A percentile compares a stretch with the other conserved stretches of the same genome.
phyloP scores from a whole-genome alignment of 2,113 vertebrate genomes.

The Polypterus senegalus region DNA sequence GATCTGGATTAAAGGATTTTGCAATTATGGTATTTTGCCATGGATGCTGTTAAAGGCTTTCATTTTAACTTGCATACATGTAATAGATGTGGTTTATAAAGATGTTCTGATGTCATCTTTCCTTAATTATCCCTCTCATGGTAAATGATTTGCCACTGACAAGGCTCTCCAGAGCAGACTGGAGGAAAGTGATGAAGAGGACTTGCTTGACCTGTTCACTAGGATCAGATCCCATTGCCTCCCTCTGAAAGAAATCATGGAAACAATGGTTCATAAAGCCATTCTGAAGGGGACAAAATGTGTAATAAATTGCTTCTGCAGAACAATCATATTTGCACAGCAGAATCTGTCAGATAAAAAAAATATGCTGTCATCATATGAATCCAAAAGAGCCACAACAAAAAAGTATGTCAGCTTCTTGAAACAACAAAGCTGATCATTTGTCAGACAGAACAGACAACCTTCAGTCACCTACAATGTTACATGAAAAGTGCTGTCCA shows the following conservation, averaged over 20 bases:
- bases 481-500: constrained; percentile 16
- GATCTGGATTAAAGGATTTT: constrained; percentile 16
- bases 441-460: constrained; percentile 4
- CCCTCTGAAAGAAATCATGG: no score
- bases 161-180: no score
- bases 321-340: constrained; percentile 4
- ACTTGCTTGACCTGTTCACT: no score
- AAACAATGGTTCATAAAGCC: constrained; percentile 21
- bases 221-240: no score
- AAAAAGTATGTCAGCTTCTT: no score
- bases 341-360: background rate
- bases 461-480: constrained; percentile 8
- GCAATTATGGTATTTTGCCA: constrained; percentile 11
- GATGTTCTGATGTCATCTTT: constrained; percentile 9
- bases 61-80: constrained; percentile 7
- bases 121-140: constrained; percentile 8
- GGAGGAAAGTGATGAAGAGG: no score
- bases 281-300: constrained; percentile 23
- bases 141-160: background rate
- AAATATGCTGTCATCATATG: no score
- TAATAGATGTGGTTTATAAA: background rate
- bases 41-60: constrained; percentile 12
- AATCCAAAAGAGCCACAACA: no score
- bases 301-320: constrained; percentile 21
- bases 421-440: no score